Evolutionary conservation across 2,888 invertebrate species (phyloP), one percentile per base, ranked within the genome.

Genomic region (Drosophila sordidapex): DNA sequence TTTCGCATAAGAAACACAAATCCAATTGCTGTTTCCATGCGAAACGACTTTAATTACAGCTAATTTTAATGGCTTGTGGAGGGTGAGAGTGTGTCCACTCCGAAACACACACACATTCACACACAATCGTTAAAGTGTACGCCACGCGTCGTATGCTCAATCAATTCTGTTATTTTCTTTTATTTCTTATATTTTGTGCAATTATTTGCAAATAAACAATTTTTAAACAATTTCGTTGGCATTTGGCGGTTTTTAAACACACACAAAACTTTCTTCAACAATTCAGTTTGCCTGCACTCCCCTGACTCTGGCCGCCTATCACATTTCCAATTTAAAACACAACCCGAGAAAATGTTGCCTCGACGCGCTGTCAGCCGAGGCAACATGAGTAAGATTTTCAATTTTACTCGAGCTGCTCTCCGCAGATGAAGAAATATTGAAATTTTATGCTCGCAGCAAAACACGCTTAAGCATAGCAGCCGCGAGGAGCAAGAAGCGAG

Each of bases 321-420:
- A 72, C 74, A 76, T 89, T 89, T 68, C 81, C 76, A 87, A 89
- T 87, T 89, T 87, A 81, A 79, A 35, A 51, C 29, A 74, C 68
- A 73, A 73, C 58, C 61, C 65, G 63, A 70, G 65, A 65, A 60
- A 72, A 53, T 49, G 58, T 48, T 53, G 36, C 35, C 57, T 48
- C 38, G 46, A 4, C 38, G 35, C 40, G 67, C 54, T 58, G 69
- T 69, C 64, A 54, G 60, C 3, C 18, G 5, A 2, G 11, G 61
- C 81, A 70, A 83, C 83, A 83, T 74, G 83, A 81, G 70, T 75
- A 87, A 82, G 77, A 89, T 79, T 84, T 89, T 89, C 83, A 89
- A 89, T 87, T 64, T 63, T 61, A 15, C 48, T 49, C 43, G 31
- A 18, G 54, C 54, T 18, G 18, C 36, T 18, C 53, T 51, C 43